Base-by-base conservation (phyloP, 2,888 invertebrate species). In the Idaea biselata region DNA sequence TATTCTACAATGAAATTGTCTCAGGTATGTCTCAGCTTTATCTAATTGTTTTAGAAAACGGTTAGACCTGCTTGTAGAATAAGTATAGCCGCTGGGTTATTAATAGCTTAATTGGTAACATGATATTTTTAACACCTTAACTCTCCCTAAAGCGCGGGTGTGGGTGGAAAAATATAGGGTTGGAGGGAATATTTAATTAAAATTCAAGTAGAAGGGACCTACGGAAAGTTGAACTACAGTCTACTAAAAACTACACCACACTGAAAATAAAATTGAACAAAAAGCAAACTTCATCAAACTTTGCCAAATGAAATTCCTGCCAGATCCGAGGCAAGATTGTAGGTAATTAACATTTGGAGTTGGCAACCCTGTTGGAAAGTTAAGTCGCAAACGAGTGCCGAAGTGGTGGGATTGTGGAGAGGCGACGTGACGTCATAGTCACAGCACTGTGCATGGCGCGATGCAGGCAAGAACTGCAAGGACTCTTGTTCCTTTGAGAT, bases 331-430 rank as follows among this genome's bases (percentile, higher is more conserved):
- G 56, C 56, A 56, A 56, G 56, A 56, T 56, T 58, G 58, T 44
- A 44, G 58, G 32, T 63, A 63, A 65, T 63, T 63, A 61, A 61
- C 63, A 58, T 63, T 63, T 61, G 58, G 60, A 60, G 18, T 63
- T 63, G 65, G 63, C 65, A 65, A 53, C 65, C 61, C 65, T 63
- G 59, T 44, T 65, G 44, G 55, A 58, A 55, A 61, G 63, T 55
- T 62, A 60, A 57, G 60, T 60, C 58, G 62, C 64, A 60, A 64
- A 64, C 65, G 65, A 62, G 61, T 65, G 60, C 58, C 16, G 11
- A 18, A 64, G 60, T 58, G 62, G 44, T 54, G 58, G 53, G 58
- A 58, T 58, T 54, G 60, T 63, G 61, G 61, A 65, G 65, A 55
- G 63, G 59, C 32, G 58, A 58, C 54, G 57, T 59, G 58, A 63